A percentile compares a stretch with the other conserved stretches of the same genome.
These are phyloP conservation scores for Phalacrocorax aristotelis DNA, from an alignment of 2,113 vertebrate genomes.

Conservation along the genomic window DNA sequence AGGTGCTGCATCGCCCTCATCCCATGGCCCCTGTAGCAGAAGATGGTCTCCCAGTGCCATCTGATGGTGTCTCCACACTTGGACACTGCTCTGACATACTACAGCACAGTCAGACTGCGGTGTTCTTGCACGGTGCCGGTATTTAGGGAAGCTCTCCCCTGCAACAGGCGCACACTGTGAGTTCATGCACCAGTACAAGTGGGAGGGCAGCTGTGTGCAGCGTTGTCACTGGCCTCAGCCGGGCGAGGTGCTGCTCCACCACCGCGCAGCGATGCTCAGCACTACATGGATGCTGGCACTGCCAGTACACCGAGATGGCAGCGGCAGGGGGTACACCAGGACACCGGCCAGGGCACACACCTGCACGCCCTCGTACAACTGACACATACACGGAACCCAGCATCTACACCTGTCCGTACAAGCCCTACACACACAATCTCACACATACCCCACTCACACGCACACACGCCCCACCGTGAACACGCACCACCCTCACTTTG, in stretches of 20 bases:
- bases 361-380: background rate
- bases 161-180: fast-evolving
- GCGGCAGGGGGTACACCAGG: background rate
- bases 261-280: background rate
- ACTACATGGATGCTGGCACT: background rate
- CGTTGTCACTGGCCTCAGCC: fast-evolving
- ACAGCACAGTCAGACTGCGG: fast-evolving
- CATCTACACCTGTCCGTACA: background rate
- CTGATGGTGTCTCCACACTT: background rate
- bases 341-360: background rate
- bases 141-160: background rate
- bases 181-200: background rate
- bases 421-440: background rate
- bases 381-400: background rate
- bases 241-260: background rate
- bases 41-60: background rate
- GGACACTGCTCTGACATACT: fast-evolving
- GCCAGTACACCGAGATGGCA: background rate
- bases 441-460: background rate
- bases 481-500: too few species aligned
- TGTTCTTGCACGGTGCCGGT: fast-evolving
- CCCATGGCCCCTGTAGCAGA: background rate
- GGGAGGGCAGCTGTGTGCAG: background rate
- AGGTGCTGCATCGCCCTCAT: fast-evolving
- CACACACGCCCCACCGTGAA: too few species aligned